Evolutionary conservation across 1,140 invertebrate genomes (phyloP), one percentile per base, ranked within the genome.

Genomic region (Oreohelix idahoensis): DNA sequence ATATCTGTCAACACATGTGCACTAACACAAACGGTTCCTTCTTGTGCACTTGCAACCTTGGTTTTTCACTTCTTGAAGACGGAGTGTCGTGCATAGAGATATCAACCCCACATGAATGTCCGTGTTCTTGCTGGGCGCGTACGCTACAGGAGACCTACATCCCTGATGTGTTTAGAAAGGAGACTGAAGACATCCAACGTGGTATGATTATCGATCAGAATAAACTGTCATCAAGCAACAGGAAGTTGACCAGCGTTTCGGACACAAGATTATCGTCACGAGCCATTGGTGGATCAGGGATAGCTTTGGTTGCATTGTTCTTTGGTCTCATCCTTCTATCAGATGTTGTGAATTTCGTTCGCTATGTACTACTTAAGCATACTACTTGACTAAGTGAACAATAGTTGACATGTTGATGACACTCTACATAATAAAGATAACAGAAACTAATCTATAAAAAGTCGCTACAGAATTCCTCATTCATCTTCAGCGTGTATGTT

Each of bases 1-100:
- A 45, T 20, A 42, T 11, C n/a, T 73, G 71, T 29, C 17, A 73
- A 23, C 71, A 73, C 36, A 42, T 1, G 20, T 73, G 71, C 38
- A 29, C 10, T 1, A 73, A 73, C 26, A 39, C 26, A n/a, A 73
- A 79, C 26, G 89, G 89, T 0, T 79, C 79, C 51, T 89, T 82
- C 83, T 42, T 51, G 29, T 89, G 88, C 63, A 26, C 29, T n/a
- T 89, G 88, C 84, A 35, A 73, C 23, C 32, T 45, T 35, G 88
- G 88, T 0, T 89, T 79, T 76, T 36, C 29, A 53, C 85, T 88
- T 0, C 74, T 81, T 38, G 71, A 83, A 45, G 84, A 88, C 83
- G 51, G 84, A 45, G 81, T 75, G 23, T 86, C 78, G 0, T 87
- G 88, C 71, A 71, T 32, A n/a, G 76, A 76, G 51, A 71, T 39